phyloP scores from a whole-genome alignment of 2,797 vertebrate species.

The Eptatretus atami region DNA sequence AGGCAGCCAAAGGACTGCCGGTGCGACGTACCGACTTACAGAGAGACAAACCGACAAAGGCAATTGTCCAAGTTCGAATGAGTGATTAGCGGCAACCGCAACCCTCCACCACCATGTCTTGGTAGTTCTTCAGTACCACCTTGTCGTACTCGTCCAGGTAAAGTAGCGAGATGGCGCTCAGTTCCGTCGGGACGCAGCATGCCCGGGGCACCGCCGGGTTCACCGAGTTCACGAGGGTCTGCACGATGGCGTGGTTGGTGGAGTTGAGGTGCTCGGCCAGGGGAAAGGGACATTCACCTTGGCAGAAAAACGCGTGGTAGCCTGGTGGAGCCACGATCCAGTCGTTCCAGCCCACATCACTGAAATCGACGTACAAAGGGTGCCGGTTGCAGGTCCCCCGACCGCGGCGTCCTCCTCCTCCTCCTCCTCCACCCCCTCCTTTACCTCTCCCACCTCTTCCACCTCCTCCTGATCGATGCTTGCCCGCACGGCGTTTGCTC shows the following conservation, averaged over 20 bases:
- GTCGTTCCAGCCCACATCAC: conserved; percentile 95
- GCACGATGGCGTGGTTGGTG: conserved; percentile 95
- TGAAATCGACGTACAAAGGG: conserved; percentile 90
- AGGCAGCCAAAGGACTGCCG: too few species aligned
- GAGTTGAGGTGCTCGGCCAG: conserved; percentile 96
- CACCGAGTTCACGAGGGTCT: conserved; percentile 94
- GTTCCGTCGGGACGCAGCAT: conserved; percentile 90
- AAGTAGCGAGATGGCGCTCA: conserved; percentile 96
- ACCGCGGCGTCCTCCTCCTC: conserved; percentile 41
- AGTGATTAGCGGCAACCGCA: conserved; percentile 58
- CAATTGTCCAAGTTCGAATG: too few species aligned
- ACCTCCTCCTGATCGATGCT: neutral
- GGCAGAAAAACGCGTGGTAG: conserved; percentile 94
- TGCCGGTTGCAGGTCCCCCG: conserved; percentile 78
- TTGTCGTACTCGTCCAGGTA: conserved; percentile 96
- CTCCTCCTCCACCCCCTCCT: conserved; percentile 15
- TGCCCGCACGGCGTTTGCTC: conserved; percentile 30
- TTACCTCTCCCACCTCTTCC: too few species aligned
- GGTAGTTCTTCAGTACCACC: conserved; percentile 97
- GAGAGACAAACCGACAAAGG: too few species aligned
- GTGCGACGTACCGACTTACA: too few species aligned
- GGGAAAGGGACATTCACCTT: conserved; percentile 93
- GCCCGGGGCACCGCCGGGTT: conserved; percentile 94
- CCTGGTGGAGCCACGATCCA: conserved; percentile 98
- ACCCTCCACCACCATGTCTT: conserved; percentile 98